phyloP scores from a whole-genome alignment of 64 coral and sea anemone species.

The Montipora sp. region DNA sequence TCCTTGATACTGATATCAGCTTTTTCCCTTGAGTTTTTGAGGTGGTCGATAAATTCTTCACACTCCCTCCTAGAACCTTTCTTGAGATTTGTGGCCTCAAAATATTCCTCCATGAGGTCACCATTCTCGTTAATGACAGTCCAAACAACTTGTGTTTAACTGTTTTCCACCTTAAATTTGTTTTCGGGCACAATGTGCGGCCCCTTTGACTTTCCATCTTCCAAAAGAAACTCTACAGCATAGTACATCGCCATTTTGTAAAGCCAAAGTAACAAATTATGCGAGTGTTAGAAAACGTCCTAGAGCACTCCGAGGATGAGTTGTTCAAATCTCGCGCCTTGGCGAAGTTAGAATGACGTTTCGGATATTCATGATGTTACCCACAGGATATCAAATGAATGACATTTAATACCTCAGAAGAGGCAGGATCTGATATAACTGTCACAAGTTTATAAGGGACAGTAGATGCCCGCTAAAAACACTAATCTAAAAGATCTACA shows the following conservation, averaged over 20 bases:
- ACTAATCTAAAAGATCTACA: not conserved
- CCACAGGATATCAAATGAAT: not conserved
- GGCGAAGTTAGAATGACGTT: not conserved
- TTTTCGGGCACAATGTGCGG: constrained; percentile 23
- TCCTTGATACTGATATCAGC: constrained; percentile 25
- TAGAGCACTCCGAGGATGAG: not conserved
- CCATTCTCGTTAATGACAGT: constrained; percentile 42
- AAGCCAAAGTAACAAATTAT: not conserved
- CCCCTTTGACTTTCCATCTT: constrained; percentile 36
- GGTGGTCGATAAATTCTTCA: constrained; percentile 7
- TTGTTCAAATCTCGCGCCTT: constrained; percentile 1
- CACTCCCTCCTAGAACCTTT: constrained; percentile 44
- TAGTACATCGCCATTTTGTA: constrained; percentile 22
- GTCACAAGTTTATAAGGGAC: not conserved
- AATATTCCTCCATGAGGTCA: constrained; percentile 31
- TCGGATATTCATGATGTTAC: too few species aligned
- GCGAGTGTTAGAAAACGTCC: not conserved
- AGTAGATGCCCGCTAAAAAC: not conserved
- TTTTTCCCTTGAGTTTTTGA: constrained; percentile 39
- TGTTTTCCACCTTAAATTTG: constrained; percentile 27
- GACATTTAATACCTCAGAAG: not conserved
- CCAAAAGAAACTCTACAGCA: constrained; percentile 29
- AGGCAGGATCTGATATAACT: not conserved
- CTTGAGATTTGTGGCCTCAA: constrained; percentile 30
- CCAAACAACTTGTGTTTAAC: not conserved